These are phyloP conservation scores for Anser brachyrhynchus DNA, from an alignment of 2,113 vertebrate genomes.

Conservation along the genomic window DNA sequence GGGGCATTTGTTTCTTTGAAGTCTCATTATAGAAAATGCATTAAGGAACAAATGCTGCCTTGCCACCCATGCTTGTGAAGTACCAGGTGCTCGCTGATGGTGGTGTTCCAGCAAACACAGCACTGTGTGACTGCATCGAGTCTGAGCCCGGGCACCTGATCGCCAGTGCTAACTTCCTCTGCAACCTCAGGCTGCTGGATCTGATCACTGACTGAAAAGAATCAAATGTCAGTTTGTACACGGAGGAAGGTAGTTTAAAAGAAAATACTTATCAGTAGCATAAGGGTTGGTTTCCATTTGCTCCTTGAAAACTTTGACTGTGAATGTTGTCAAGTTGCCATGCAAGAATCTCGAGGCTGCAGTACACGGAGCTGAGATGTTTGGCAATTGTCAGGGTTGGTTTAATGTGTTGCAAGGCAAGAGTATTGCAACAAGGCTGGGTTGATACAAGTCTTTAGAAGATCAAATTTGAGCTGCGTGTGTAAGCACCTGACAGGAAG, in stretches of 20 bases:
- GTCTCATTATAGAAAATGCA: neutral
- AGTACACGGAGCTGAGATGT: neutral
- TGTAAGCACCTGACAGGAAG: slow-evolving; percentile 8
- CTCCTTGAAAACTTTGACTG: neutral
- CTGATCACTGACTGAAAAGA: neutral
- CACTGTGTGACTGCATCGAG: neutral
- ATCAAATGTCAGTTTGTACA: neutral
- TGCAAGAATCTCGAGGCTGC: neutral
- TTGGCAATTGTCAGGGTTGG: neutral
- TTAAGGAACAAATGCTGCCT: neutral
- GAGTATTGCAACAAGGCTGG: slow-evolving; percentile 1
- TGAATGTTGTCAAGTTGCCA: neutral
- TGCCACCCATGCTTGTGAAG: neutral
- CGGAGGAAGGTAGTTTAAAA: neutral
- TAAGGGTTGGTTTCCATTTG: too few species aligned
- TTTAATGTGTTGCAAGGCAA: slow-evolving; percentile 1
- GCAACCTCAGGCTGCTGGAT: neutral
- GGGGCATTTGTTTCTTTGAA: neutral
- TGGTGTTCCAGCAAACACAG: neutral
- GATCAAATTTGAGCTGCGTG: neutral
- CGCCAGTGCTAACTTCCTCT: neutral
- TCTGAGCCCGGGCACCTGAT: neutral
- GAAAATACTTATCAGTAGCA: too few species aligned
- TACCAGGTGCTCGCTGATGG: neutral
- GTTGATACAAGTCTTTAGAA: neutral